Base-by-base conservation (phyloP, 2,888 invertebrate genomes). In the Lasioglossum morio region DNA sequence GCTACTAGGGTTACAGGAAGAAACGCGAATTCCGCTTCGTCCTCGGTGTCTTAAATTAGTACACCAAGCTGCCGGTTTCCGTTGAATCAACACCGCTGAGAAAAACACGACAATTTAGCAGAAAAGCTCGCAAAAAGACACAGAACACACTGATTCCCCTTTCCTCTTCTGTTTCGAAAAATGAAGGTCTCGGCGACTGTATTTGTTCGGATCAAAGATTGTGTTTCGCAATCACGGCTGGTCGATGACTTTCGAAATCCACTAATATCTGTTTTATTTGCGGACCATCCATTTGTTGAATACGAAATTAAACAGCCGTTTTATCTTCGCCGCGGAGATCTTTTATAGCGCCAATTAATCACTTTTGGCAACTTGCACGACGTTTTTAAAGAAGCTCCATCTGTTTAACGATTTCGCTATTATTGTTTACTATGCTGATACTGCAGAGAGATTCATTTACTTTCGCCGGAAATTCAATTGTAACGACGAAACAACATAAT, bases 171-270 rank as follows among this genome's bases (percentile, higher is more conserved):
- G n/a, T n/a, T 70, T 70, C 4, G 23, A 63, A 30, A 63, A 79
- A 30, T 30, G 81, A 81, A 66, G 72, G 72, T 48, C 60, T 30
- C 4, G 4, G 16, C 46, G n/a, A 60, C n/a, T 12, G 46, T 81
- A 57, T 70, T 80, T 57, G 69, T 60, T 75, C 57, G 70, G 27
- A 70, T 80, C 81, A 46, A 74, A 74, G 57, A 82, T 57, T 69
- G 43, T 23, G 23, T 79, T 70, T 69, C 66, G 69, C 57, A 19
- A 74, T 81, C 48, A 23, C n/a, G 37, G 23, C 70, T 69, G 46
- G 57, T 81, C 82, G 70, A 82, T 81, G 74, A 40, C 46, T 60
- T 37, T 60, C 74, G 40, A 27, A 74, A 82, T 80, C 69, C 70
- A 30, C n/a, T 30, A 48, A 40, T 70, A 60, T 81, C 57, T n/a